Percentiles rank a stretch among this genome's conserved stretches.
These are phyloP conservation scores for Cepaea nemoralis DNA, from an alignment of 1,140 invertebrate genomes.

Conservation along the genomic window DNA sequence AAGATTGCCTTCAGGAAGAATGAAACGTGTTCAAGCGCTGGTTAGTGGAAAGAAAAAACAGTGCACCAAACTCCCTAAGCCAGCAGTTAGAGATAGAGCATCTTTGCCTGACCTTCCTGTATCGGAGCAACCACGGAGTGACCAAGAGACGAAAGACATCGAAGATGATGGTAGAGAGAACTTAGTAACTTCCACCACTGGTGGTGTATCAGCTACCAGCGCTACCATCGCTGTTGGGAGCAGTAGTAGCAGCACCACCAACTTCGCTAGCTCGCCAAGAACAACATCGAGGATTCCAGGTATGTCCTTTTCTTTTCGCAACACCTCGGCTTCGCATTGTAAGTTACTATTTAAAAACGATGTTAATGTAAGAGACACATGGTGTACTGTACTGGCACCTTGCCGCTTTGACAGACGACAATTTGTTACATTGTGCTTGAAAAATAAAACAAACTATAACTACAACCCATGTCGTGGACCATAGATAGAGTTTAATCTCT, in stretches of 20 bases:
- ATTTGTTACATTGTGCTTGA: too few species aligned
- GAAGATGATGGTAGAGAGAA: neutral
- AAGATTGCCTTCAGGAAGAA: too few species aligned
- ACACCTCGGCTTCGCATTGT: too few species aligned
- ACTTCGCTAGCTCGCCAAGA: neutral
- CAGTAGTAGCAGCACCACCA: neutral
- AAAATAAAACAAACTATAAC: too few species aligned
- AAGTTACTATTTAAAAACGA: too few species aligned
- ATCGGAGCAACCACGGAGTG: too few species aligned
- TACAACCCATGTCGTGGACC: too few species aligned
- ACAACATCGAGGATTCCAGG: neutral
- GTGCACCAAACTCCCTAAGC: constrained; percentile 34
- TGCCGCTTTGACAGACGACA: too few species aligned
- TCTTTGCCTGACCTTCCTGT: neutral
- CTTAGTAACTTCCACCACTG: neutral
- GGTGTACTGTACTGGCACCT: too few species aligned
- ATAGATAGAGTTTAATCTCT: too few species aligned
- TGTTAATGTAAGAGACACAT: too few species aligned
- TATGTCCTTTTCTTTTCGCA: too few species aligned
- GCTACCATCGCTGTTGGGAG: neutral
- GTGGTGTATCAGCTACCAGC: neutral
- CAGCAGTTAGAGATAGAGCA: neutral
- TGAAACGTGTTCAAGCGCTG: constrained; percentile 33
- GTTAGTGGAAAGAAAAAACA: constrained; percentile 35
- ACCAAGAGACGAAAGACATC: neutral